A percentile compares a stretch with the other conserved stretches of the same genome.
Evolutionary conservation across 2,888 invertebrate species (phyloP).

Genomic region (Branchellion lobata): DNA sequence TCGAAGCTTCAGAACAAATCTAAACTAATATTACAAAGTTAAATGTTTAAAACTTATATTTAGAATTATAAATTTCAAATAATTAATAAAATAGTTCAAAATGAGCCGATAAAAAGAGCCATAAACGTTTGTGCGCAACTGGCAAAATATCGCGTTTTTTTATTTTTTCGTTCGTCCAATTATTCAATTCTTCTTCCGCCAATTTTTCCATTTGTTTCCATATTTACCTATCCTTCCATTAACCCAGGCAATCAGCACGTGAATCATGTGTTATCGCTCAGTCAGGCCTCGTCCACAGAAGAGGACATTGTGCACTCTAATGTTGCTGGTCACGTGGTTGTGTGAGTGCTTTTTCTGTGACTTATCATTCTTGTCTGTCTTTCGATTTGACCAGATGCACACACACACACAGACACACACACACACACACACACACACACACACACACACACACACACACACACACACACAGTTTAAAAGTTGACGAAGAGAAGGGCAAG

Average conservation of each 20-base stretch:
- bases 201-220: background rate
- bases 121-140: too few species aligned
- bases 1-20: too few species aligned
- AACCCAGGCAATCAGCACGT: slow-evolving; percentile 66
- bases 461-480: slow-evolving; percentile 62
- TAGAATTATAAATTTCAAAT: too few species aligned
- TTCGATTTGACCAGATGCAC: background rate
- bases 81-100: too few species aligned
- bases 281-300: slow-evolving; percentile 79
- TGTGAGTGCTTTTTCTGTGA: slow-evolving; percentile 74
- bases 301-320: slow-evolving; percentile 78
- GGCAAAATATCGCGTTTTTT: too few species aligned
- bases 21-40: too few species aligned
- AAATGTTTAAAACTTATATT: too few species aligned
- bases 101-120: too few species aligned
- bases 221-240: background rate
- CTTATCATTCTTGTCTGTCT: too few species aligned
- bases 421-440: too few species aligned
- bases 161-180: background rate
- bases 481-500: slow-evolving; percentile 82
- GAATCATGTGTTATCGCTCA: slow-evolving; percentile 85
- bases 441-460: too few species aligned
- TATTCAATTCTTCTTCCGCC: background rate
- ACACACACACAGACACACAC: too few species aligned
- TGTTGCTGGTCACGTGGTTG: slow-evolving; percentile 84